Evolutionary conservation across 2,797 vertebrate genomes (phyloP), one percentile per base, ranked within the genome.

Genomic region (Myotis findleyi): DNA sequence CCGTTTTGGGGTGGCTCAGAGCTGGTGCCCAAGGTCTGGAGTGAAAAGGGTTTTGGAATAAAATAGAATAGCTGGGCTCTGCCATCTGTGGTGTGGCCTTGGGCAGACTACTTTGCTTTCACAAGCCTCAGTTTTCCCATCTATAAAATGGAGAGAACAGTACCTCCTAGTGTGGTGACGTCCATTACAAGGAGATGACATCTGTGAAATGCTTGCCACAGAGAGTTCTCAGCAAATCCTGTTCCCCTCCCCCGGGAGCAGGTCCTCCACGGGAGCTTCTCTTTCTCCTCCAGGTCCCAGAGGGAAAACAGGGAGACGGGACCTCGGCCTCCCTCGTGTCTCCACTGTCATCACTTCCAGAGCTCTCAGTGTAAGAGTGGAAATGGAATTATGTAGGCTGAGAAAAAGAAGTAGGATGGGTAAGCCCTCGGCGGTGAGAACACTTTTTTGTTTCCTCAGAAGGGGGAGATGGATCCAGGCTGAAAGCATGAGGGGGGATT

Each of bases 41-140:
- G 62, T 51, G 27, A 75, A 92, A 91, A 95, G 6, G 27, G n/a
- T 62, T 85, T 88, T 55, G 71, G 33, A 66, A 75, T 76, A 57
- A 76, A 91, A 75, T 27, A 44, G n/a, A 71, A 57, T 23, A 57
- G 6, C 44, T 88, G 55, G 41, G 47, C 72, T 88, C 55, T 86
- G 30, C 33, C 36, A 27, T 66, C 38, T 82, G 30, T 20, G 33
- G 4, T 36, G 18, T 75, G 49, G 20, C 55, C 68, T 89, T 69
- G 38, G 44, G 12, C 62, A 53, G 36, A 62, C 72, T 55, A 57
- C 41, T 62, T 64, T 38, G n/a, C 20, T 95, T 88, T 77, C 44
- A 36, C 41, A 38, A 62, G 38, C 71, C 85, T 97, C 69, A 12
- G 66, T 81, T 69, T 92, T 49, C 33, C 69, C 47, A 17, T 76